Conservation (phyloP, 2,888 invertebrate genomes). For the Sarcophaga carnaria region DNA sequence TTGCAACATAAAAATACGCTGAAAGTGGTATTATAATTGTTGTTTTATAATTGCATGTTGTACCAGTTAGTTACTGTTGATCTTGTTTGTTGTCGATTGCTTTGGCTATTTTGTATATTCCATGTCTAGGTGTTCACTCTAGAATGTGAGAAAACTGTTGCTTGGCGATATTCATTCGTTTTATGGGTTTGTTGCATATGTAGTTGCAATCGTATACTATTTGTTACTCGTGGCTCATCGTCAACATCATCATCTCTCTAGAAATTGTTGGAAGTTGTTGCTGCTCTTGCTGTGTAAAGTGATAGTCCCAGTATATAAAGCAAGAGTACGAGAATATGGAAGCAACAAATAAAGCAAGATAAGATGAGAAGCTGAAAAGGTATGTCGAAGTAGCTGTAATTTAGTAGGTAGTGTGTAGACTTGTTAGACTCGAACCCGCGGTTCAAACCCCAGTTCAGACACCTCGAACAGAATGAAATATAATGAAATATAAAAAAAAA, state of each 20-base stretch:
- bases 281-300: background rate
- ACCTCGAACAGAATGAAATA: too few species aligned
- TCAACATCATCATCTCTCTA: slow-evolving; percentile 1
- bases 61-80: slow-evolving; percentile 17
- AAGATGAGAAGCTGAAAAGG: too few species aligned
- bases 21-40: background rate
- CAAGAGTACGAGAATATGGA: background rate
- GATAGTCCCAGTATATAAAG: slow-evolving; percentile 4
- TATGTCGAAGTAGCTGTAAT: too few species aligned
- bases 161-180: slow-evolving; percentile 61
- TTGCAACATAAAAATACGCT: background rate
- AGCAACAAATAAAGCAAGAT: too few species aligned
- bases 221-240: background rate
- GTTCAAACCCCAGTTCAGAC: too few species aligned
- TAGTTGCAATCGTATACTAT: background rate
- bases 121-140: background rate
- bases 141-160: slow-evolving; percentile 57
- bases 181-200: slow-evolving; percentile 27
- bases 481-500: too few species aligned
- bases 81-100: slow-evolving; percentile 14
- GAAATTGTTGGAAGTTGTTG: background rate
- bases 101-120: too few species aligned
- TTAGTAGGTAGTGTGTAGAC: too few species aligned
- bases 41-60: background rate
- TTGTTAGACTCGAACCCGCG: too few species aligned